Conservation (phyloP, 2,797 vertebrate genomes). For the Acipenser transmontanus region DNA sequence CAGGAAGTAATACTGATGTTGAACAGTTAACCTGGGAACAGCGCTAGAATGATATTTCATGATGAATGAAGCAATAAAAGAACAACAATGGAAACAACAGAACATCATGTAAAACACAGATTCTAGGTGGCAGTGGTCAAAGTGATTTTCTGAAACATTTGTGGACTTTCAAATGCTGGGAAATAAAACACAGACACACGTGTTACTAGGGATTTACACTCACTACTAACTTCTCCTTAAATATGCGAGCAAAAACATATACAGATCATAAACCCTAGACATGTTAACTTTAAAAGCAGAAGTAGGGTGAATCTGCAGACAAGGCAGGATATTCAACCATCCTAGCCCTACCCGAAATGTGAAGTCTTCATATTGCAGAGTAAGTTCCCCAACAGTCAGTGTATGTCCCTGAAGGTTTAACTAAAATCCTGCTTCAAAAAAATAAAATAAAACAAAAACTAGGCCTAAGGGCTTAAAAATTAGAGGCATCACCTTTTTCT, state of each 20-base stretch:
- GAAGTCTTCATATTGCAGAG: conserved; percentile 83
- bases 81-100: background rate
- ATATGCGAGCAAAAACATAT: conserved; percentile 25
- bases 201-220: conserved; percentile 48
- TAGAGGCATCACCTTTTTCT: conserved; percentile 89
- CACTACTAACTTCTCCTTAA: conserved; percentile 73
- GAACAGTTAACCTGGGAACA: conserved; percentile 24
- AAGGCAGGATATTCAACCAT: conserved; percentile 65
- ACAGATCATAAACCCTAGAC: conserved; percentile 24
- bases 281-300: conserved; percentile 65
- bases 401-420: conserved; percentile 93
- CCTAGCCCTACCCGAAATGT: conserved; percentile 68
- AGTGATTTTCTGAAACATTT: conserved; percentile 36
- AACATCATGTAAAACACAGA: conserved; percentile 6
- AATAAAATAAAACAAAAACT: conserved; percentile 51
- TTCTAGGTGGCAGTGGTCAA: conserved; percentile 21
- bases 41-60: conserved; percentile 22
- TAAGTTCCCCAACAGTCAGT: conserved; percentile 82
- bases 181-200: conserved; percentile 16
- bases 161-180: conserved; percentile 16
- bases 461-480: conserved; percentile 89
- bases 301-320: conserved; percentile 73
- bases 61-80: conserved; percentile 11
- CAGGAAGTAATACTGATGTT: conserved; percentile 29
- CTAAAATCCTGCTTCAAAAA: conserved; percentile 86